phyloP scores from a whole-genome alignment of 2,888 invertebrate species.

The Drosophila recens region DNA sequence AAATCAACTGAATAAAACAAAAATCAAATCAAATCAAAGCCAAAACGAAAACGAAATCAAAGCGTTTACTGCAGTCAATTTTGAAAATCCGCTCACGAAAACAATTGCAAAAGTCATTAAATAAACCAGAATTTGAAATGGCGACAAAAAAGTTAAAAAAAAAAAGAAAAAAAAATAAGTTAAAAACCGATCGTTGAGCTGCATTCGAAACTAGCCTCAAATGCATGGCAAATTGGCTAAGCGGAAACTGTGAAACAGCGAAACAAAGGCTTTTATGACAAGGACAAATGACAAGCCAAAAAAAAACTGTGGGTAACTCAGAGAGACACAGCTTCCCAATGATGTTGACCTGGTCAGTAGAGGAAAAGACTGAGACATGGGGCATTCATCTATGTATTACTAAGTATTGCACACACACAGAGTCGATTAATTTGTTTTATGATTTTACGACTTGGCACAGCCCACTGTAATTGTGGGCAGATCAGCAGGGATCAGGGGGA shows the following conservation, averaged over 20 bases:
- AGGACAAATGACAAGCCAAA: constrained; percentile 54
- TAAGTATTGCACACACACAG: constrained; percentile 28
- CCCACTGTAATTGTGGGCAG: constrained; percentile 49
- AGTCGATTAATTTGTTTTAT: constrained; percentile 78
- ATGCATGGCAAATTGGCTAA: constrained; percentile 58
- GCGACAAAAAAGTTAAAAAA: constrained; percentile 53
- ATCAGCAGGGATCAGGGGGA: constrained; percentile 5
- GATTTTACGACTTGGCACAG: constrained; percentile 73
- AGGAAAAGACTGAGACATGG: constrained; percentile 11
- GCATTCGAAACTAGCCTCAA: constrained; percentile 69
- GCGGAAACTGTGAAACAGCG: constrained; percentile 58
- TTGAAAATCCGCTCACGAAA: constrained; percentile 81
- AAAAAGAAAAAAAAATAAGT: constrained; percentile 8
- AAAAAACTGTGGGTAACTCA: not conserved
- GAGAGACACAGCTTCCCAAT: constrained; percentile 1
- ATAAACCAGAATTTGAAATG: constrained; percentile 79
- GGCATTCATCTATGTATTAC: constrained; percentile 9
- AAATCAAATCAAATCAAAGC: constrained; percentile 39
- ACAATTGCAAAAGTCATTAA: constrained; percentile 80
- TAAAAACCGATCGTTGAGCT: constrained; percentile 56
- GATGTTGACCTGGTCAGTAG: constrained; percentile 46
- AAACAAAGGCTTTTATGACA: constrained; percentile 43
- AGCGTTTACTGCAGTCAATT: constrained; percentile 69
- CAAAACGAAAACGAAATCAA: constrained; percentile 30
- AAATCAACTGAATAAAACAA: constrained; percentile 27